Conservation (phyloP, 2,888 invertebrate genomes). For the Melinopterus prodromus region DNA sequence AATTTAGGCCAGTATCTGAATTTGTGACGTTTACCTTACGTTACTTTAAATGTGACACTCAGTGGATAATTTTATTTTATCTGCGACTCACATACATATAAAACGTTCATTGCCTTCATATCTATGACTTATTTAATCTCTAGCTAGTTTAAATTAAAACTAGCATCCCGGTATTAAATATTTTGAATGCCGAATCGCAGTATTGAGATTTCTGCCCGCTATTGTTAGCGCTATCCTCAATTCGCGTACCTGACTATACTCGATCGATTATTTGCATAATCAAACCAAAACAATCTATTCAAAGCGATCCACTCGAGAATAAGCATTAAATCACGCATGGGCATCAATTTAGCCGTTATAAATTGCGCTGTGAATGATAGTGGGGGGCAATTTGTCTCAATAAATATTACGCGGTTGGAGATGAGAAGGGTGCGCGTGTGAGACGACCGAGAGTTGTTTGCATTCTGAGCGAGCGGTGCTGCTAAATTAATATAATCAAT, state of each 20-base stretch:
- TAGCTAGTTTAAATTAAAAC: no score
- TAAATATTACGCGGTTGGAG: neutral
- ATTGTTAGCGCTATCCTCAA: neutral
- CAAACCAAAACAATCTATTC: neutral
- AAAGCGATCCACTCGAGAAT: neutral
- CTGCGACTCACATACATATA: no score
- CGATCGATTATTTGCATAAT: neutral
- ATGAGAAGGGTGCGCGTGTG: neutral
- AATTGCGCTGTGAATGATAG: neutral
- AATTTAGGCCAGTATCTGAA: no score
- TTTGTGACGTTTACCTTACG: no score
- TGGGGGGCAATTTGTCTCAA: slow-evolving; percentile 4
- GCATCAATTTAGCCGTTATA: neutral
- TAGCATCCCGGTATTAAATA: no score
- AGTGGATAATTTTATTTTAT: no score
- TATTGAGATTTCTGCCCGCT: neutral
- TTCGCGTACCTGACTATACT: neutral
- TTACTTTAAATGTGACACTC: no score
- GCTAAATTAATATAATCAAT: neutral
- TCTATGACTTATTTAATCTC: no score
- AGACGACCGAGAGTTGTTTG: neutral
- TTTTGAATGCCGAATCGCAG: no score
- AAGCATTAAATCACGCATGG: neutral
- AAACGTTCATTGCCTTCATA: no score
- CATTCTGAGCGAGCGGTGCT: neutral